phyloP scores from a whole-genome alignment of 2,797 vertebrate genomes.

The Podarcis lilfordi region DNA sequence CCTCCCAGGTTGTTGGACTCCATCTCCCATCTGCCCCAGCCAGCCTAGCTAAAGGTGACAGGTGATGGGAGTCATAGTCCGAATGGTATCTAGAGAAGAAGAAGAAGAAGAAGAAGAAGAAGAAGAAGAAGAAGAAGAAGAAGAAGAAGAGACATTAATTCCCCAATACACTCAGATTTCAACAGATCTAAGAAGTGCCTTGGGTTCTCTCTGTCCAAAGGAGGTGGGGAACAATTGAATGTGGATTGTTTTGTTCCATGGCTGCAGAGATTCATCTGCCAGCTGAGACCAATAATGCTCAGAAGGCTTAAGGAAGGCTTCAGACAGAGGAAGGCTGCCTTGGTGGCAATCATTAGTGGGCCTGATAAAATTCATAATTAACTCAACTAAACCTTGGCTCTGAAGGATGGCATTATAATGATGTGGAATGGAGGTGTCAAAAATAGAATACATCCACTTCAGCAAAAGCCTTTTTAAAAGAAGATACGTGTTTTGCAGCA shows the following conservation, averaged over 20 bases:
- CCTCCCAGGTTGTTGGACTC: not conserved
- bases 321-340: conserved; percentile 36
- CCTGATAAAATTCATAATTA: conserved; percentile 41
- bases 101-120: no score
- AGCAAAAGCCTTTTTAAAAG: conserved; percentile 57
- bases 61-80: not conserved
- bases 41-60: not conserved
- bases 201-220: not conserved
- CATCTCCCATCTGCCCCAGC: not conserved
- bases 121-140: no score
- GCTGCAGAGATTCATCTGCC: conserved; percentile 30
- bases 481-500: conserved; percentile 46
- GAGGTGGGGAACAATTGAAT: conserved; percentile 18
- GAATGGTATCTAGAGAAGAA: not conserved
- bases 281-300: conserved; percentile 38
- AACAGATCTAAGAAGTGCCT: not conserved
- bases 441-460: conserved; percentile 67
- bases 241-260: conserved; percentile 5
- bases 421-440: conserved; percentile 59
- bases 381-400: conserved; percentile 28
- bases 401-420: conserved; percentile 56
- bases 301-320: conserved; percentile 43
- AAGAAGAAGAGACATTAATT: not conserved
- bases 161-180: not conserved
- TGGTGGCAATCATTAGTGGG: conserved; percentile 35